Percentiles rank a stretch among this genome's conserved stretches.
Conservation (phyloP, 2,888 invertebrate genomes). For the Melanargia galathea region DNA sequence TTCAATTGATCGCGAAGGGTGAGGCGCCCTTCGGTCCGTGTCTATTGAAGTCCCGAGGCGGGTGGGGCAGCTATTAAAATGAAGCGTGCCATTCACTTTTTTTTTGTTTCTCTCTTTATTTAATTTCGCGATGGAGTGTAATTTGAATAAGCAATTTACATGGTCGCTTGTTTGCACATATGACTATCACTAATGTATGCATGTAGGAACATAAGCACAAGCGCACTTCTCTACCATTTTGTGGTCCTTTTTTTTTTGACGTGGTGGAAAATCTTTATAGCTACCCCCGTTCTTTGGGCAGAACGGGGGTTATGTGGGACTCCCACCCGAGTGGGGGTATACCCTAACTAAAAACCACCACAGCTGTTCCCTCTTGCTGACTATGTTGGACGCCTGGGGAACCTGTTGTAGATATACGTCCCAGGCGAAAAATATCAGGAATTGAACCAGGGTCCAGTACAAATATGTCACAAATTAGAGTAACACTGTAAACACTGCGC, state of each 20-base stretch:
- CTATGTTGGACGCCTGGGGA: too few species aligned
- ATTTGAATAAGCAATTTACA: conserved; percentile 76
- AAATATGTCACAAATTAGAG: too few species aligned
- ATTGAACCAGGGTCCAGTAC: too few species aligned
- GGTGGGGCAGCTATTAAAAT: conserved; percentile 64
- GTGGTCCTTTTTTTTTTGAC: too few species aligned
- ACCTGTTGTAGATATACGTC: too few species aligned
- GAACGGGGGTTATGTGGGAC: too few species aligned
- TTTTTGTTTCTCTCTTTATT: conserved; percentile 78
- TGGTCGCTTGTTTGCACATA: conserved; percentile 52
- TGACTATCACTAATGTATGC: conserved; percentile 17
- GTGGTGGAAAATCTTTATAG: too few species aligned
- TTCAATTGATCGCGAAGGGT: conserved; percentile 76
- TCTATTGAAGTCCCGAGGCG: conserved; percentile 68
- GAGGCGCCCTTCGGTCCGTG: conserved; percentile 65
- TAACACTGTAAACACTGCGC: too few species aligned
- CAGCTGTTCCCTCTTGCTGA: too few species aligned
- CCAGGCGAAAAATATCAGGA: too few species aligned
- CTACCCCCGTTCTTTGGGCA: too few species aligned
- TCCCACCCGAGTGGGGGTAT: too few species aligned
- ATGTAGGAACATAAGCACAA: not conserved
- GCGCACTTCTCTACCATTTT: not conserved
- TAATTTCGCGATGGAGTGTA: conserved; percentile 78
- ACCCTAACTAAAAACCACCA: not conserved
- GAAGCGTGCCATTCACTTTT: conserved; percentile 65